Conservation (phyloP, 2,113 vertebrate genomes). For the Dromiciops gliroides region DNA sequence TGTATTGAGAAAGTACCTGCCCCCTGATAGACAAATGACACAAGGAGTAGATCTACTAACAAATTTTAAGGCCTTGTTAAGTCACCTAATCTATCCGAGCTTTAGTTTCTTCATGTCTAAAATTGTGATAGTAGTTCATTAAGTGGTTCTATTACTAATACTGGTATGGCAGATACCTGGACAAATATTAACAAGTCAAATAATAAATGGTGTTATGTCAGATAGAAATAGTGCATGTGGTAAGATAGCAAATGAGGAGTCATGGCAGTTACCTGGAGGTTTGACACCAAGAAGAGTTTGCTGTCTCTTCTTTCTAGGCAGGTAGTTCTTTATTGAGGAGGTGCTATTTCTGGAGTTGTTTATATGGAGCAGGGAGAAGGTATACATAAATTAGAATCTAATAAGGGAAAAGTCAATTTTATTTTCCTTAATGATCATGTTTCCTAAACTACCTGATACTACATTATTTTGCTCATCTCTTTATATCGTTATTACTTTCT, state of each 20-base stretch:
- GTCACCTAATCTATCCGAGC: not conserved
- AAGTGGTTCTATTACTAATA: not conserved
- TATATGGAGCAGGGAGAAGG: not conserved
- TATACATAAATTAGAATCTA: not conserved
- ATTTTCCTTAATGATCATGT: not conserved
- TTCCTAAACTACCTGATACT: not conserved
- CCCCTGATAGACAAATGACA: not conserved
- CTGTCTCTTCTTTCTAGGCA: not conserved
- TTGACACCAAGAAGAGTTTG: not conserved
- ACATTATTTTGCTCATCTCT: not conserved
- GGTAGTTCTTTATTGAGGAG: not conserved
- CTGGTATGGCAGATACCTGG: not conserved
- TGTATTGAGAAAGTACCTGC: not conserved
- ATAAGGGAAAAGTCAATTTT: not conserved
- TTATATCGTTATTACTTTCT: not conserved
- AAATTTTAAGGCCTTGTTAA: not conserved
- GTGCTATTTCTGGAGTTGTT: not conserved
- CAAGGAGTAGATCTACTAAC: not conserved
- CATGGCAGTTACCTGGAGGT: not conserved
- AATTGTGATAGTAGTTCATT: not conserved
- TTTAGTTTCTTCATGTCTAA: not conserved
- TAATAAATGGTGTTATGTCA: slow-evolving; percentile 5
- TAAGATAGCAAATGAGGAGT: not conserved
- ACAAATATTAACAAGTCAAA: slow-evolving; percentile 3
- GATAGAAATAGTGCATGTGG: not conserved